Conservation (phyloP, 2,888 invertebrate genomes). For the Lasioglossum pauxillum region DNA sequence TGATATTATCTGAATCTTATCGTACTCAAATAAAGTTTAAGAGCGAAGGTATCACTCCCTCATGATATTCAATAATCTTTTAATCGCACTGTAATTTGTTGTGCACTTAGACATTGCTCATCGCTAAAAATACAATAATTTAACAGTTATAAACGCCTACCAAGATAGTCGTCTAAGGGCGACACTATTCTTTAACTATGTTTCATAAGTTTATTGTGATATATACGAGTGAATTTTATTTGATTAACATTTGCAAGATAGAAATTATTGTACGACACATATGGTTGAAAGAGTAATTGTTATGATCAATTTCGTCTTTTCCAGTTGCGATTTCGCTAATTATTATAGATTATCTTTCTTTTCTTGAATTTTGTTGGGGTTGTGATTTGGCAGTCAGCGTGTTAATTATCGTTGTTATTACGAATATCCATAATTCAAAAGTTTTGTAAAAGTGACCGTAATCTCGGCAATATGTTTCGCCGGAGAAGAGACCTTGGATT, state of each 20-base stretch:
- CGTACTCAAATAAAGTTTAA: background rate
- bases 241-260: no score
- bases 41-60: background rate
- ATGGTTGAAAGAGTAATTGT: no score
- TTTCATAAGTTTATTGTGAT: no score
- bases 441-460: conserved; percentile 20
- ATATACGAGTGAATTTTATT: no score
- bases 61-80: background rate
- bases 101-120: background rate
- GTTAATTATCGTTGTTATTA: background rate
- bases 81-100: background rate
- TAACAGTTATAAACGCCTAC: background rate
- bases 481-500: conserved; percentile 37
- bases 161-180: no score
- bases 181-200: no score
- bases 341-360: background rate
- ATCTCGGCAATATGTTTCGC: conserved; percentile 30
- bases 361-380: background rate
- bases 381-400: background rate
- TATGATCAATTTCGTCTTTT: background rate
- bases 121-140: background rate
- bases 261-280: no score
- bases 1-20: no score
- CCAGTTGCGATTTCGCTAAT: background rate
- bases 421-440: background rate